Evolutionary conservation across 2,797 vertebrate genomes (phyloP), one percentile per base, ranked within the genome.

Genomic region (Carcharodon carcharias): DNA sequence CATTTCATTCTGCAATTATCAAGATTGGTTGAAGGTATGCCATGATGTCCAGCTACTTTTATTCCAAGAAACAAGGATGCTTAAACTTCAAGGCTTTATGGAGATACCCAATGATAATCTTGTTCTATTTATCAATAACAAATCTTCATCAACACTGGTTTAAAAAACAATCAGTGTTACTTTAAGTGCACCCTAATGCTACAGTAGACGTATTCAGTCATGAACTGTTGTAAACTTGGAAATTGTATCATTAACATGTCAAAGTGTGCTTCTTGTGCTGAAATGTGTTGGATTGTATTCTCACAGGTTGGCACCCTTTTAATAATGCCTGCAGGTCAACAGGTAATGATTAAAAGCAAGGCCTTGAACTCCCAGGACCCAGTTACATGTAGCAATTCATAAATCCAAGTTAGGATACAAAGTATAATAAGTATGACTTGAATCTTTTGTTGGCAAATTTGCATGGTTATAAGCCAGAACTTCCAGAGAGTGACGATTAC

Each of bases 191-290:
- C 3, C 12, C 3, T 56, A 73, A 63, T 65, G n/a, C 61, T 93
- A 26, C 91, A 45, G 63, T 45, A 77, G 94, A 73, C 31, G 77
- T 9, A 8, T 16, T 6, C 45, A 95, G 28, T 45, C 12, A 28
- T 54, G 69, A 73, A 45, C 18, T 95, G 69, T 54, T 73, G 69
- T 56, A 73, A 95, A 77, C 69, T 77, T 95, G 69, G 58, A 56
- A 69, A 92, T 77, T 73, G 69, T 69, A 77, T 77, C 94, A 77
- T 73, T 95, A 95, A 73, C 54, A 11, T 95, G 67, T 77, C 94
- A 73, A 77, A 95, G 31, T 77, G 69, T 50, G 77, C 50, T 77
- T 95, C 94, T 31, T 56, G 69, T 40, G 69, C 69, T 95, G 69
- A 95, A 95, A 77, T 77, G 50, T 58, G 50, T 56, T 77, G 69